Base-by-base conservation (phyloP, 2,797 vertebrate genomes). In the Melopsittacus undulatus region DNA sequence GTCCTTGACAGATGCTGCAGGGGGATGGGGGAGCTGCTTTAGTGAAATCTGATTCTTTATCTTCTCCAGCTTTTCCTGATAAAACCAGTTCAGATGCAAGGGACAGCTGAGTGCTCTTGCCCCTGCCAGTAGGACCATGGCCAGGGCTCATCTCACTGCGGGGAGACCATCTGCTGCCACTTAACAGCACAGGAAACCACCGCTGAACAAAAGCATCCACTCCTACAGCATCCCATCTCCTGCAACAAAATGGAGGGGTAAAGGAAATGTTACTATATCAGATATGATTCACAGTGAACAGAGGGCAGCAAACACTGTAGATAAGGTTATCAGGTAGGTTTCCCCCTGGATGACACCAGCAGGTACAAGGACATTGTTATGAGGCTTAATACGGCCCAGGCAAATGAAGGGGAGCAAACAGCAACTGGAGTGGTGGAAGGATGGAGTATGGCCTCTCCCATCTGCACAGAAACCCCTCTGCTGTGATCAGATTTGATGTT, bases 131-230 rank as follows among this genome's bases (percentile, higher is more conserved):
- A 96, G 95, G 95, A 95, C 93, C 94, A 97, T 93, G 95, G 93
- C 95, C 94, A 91, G 95, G 91, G 95, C 95, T 97, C 96, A 96
- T 97, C 93, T 96, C 92, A 93, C 88, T 96, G 94, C 89, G 0
- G 96, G 91, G 88, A 45, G 89, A 95, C 96, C 96, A 97, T 97
- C 97, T 97, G 96, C 96, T 97, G 93, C 92, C 96, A 97, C 96
- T 97, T 96, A 97, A 97, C 95, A 78, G 75, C 91, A 93, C 95
- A 97, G 95, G 95, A 97, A 97, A 97, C 96, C 91, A 97, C 91
- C 90, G 69, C 90, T 57, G 95, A 97, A 97, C 84, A 91, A 97
- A 96, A 97, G 93, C 95, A 91, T 92, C 89, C 92, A 68, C 64
- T 95, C 69, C 14, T 82, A 84, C 77, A 94, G 83, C 89, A 91